Evolutionary conservation across 2,888 invertebrate species (phyloP), one percentile per base, ranked within the genome.

Genomic region (Cenopis cana): DNA sequence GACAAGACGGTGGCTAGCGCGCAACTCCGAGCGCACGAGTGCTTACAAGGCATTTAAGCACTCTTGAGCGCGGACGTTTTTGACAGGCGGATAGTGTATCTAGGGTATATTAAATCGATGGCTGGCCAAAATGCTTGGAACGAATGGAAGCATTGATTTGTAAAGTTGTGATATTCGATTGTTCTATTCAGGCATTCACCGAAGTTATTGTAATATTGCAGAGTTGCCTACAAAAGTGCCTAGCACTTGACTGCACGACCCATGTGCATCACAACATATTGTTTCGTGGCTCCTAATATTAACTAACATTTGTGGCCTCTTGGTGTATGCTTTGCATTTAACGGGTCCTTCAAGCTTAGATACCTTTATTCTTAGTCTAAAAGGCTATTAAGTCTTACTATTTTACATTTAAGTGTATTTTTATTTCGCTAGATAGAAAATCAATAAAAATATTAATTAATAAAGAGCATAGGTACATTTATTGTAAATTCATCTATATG

Each of bases 401-500:
- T 56, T 69, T 69, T 24, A 69, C 10, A 54, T 54, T 60, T 55
- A 65, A 55, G 65, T 70, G 60, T 66, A 1, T 24, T 12, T 66
- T 70, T 62, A 36, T 50, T 70, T 70, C 49, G 70, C 66, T 70
- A 70, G 70, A 70, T 70, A 70, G 70, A 70, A 20, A 70, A 70
- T 70, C 70, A 66, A 70, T 70, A 70, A 66, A 60, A 60, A 66
- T 59, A 70, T 55, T 61, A 59, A 69, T 62, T 36, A 60, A 66
- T 46, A 66, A 59, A 69, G 54, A 52, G 57, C 64, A 18, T 69
- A 24, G 1, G 1, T 24, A 65, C 69, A 69, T 57, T 57, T 65
- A 69, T 65, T 69, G 69, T 69, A 69, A 69, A 69, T 69, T 69
- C 60, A 66, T 70, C 59, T 70, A 29, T 57, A 46, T 69, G 57